Conservation (phyloP, 2,797 vertebrate species). For the Eleutherodactylus coqui region DNA sequence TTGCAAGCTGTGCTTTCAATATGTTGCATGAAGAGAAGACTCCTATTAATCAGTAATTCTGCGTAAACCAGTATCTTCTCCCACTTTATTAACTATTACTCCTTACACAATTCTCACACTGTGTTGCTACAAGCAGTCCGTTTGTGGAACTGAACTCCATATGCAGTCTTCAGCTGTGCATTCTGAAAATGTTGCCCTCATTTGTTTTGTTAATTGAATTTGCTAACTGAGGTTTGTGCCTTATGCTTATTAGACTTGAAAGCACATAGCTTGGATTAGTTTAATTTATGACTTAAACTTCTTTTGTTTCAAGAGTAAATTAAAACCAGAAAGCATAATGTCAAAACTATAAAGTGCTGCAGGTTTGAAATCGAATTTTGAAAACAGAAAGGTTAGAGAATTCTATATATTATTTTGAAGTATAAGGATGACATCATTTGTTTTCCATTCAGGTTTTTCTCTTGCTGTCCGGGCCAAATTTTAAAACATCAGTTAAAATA, state of each 20-base stretch:
- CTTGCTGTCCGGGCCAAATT: neutral
- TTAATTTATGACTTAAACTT: conserved; percentile 47
- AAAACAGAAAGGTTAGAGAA: conserved; percentile 42
- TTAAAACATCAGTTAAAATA: conserved; percentile 16
- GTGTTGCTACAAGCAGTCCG: neutral
- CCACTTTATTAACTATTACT: neutral
- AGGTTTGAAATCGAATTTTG: conserved; percentile 39
- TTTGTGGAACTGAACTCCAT: conserved; percentile 15
- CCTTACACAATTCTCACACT: neutral
- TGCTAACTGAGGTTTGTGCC: conserved; percentile 48
- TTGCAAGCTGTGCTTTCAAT: conserved; percentile 22
- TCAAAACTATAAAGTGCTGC: conserved; percentile 44
- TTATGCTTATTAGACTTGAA: conserved; percentile 50
- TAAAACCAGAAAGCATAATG: conserved; percentile 54
- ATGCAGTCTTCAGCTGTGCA: conserved; percentile 28
- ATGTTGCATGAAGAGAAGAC: neutral
- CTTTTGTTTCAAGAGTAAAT: conserved; percentile 53
- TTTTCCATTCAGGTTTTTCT: conserved; percentile 12
- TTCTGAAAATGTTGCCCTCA: conserved; percentile 37
- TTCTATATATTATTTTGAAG: conserved; percentile 35
- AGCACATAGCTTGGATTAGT: conserved; percentile 38
- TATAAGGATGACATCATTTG: conserved; percentile 35
- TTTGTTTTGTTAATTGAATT: conserved; percentile 37
- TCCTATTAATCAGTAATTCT: neutral
- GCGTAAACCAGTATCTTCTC: neutral